phyloP scores from a whole-genome alignment of 2,797 vertebrate species.

The Melanogrammus aeglefinus region DNA sequence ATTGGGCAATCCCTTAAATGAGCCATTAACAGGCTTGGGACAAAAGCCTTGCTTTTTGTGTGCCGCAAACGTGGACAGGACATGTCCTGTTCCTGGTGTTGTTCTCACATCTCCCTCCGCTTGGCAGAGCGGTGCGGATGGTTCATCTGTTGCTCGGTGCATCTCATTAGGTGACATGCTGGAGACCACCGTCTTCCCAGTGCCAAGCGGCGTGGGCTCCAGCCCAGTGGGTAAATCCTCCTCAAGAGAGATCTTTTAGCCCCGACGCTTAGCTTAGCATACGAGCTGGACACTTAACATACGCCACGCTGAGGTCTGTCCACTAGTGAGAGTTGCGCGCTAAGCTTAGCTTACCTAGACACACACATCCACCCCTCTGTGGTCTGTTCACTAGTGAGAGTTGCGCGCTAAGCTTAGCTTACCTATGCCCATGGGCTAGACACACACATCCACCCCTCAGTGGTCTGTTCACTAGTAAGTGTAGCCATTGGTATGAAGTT shows the following conservation, averaged over 20 bases:
- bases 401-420: slow-evolving; percentile 45
- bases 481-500: background rate
- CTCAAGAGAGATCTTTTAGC: slow-evolving; percentile 65
- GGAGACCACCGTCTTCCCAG: slow-evolving; percentile 82
- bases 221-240: slow-evolving; percentile 85
- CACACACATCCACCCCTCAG: slow-evolving; percentile 52
- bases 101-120: slow-evolving; percentile 56
- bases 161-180: slow-evolving; percentile 86
- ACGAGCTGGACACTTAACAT: slow-evolving; percentile 45
- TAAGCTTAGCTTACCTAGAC: slow-evolving; percentile 54
- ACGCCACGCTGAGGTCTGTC: slow-evolving; percentile 61
- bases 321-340: slow-evolving; percentile 39
- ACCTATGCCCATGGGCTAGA: slow-evolving; percentile 55
- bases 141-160: slow-evolving; percentile 71
- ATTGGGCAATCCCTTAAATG: slow-evolving; percentile 19
- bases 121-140: slow-evolving; percentile 68
- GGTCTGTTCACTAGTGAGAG: slow-evolving; percentile 52
- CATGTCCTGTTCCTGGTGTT: slow-evolving; percentile 44
- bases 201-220: slow-evolving; percentile 85
- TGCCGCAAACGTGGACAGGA: slow-evolving; percentile 43
- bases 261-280: slow-evolving; percentile 48
- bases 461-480: slow-evolving; percentile 52
- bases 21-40: background rate
- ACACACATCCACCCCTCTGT: slow-evolving; percentile 52
- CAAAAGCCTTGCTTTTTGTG: slow-evolving; percentile 29